A percentile compares a stretch with the other conserved stretches of the same genome.
These are phyloP conservation scores for Drosophila sp. DNA, from an alignment of 1,140 invertebrate species.

Conservation along the genomic window DNA sequence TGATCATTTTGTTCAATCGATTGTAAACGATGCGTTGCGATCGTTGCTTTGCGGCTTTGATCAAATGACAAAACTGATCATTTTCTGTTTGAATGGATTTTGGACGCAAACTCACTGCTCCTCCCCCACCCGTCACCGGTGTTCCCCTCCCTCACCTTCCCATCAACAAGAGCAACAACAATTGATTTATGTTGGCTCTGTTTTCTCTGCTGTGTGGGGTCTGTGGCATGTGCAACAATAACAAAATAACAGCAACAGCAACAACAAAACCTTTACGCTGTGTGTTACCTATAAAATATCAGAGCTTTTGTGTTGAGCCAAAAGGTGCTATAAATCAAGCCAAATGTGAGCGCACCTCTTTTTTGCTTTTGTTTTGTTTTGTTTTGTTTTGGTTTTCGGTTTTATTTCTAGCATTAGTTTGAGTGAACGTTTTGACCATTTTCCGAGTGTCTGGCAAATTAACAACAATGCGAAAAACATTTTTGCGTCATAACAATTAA, in stretches of 20 bases:
- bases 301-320: slow-evolving; percentile 76
- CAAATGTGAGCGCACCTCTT: slow-evolving; percentile 68
- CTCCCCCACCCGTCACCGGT: too few relatives aligned
- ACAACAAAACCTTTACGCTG: slow-evolving; percentile 22
- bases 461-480: slow-evolving; percentile 71
- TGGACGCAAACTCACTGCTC: slow-evolving; percentile 26
- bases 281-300: slow-evolving; percentile 76
- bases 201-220: slow-evolving; percentile 59
- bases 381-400: background rate
- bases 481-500: slow-evolving; percentile 80
- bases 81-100: slow-evolving; percentile 84
- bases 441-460: slow-evolving; percentile 62
- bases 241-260: slow-evolving; percentile 42
- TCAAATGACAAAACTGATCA: slow-evolving; percentile 84
- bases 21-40: slow-evolving; percentile 82
- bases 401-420: slow-evolving; percentile 9
- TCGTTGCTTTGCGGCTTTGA: slow-evolving; percentile 81
- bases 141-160: background rate
- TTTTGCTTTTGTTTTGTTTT: slow-evolving; percentile 18
- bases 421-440: slow-evolving; percentile 41
- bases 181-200: slow-evolving; percentile 73
- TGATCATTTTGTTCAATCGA: slow-evolving; percentile 82
- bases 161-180: slow-evolving; percentile 48
- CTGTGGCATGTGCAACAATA: slow-evolving; percentile 73
- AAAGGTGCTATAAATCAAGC: slow-evolving; percentile 81